Base-by-base conservation (phyloP, 2,113 vertebrate genomes). In the Alces alces region DNA sequence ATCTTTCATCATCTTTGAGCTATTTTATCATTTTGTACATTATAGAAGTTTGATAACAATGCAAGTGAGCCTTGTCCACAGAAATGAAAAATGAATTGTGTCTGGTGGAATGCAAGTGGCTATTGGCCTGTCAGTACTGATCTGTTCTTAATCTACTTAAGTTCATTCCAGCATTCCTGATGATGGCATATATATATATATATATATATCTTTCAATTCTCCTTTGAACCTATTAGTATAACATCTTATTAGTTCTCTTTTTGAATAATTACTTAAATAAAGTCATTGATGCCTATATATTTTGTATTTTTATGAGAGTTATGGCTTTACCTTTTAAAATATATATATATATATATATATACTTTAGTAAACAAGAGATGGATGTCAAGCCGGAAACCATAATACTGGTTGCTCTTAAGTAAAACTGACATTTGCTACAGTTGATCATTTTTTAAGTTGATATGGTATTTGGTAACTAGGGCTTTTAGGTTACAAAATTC, bases 401-500 rank as follows among this genome's bases (percentile, higher is more conserved):
- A 33, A 36, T 66, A n/a, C 1, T 45, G 36, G 2, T 2, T 73
- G 21, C 12, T 80, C 78, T 88, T 70, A 70, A 93, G 78, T 27
- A 70, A 87, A 93, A 60, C 43, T 66, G 19, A 19, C 17, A 28
- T 52, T 93, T 90, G 15, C 6, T 60, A 88, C 43, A 78, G 11
- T 30, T 73, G 33, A 9, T 57, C 78, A 89, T 61, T 86, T 58
- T 17, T 83, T 52, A 30, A 83, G 17, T 11, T 47, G 3, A 39
- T 61, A 28, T 57, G 39, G 5, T 58, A 89, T 86, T 73, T 73
- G 17, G n/a, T 55, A 33, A 60, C 23, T 12, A 73, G 3, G 21
- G 12, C 6, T 61, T 82, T 92, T 27, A 73, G 33, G 21, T 89
- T 73, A 92, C 7, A 93, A 86, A 92, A 73, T 80, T 58, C 11